Base-by-base conservation (phyloP, 2,888 invertebrate species). In the Agonum fuliginosum region DNA sequence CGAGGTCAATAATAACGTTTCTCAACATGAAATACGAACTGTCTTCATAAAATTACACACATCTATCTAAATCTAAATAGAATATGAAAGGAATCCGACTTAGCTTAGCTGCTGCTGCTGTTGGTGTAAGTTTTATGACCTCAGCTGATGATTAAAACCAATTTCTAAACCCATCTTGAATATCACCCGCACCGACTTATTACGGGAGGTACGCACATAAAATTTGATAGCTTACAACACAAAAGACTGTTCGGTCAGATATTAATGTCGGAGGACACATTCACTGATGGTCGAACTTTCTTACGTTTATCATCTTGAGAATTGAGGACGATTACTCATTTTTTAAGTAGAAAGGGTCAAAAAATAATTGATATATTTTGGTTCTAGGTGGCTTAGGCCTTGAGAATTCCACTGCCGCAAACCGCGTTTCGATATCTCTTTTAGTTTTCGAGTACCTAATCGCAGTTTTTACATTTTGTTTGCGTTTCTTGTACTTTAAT, bases 51-150 rank as follows among this genome's bases (percentile, higher is more conserved):
- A 48, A 48, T 17, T 48, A 14, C 17, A 17, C 4, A 17, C 48
- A 48, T 48, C 19, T 48, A 48, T 48, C 48, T 19, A 48, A 48
- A 17, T 48, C 48, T 48, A 48, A 48, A 48, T 48, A 48, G 48
- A 48, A 19, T 48, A 48, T 1, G 48, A 48, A 48, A 48, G 20
- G 17, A 10, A 19, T 48, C 20, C 48, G 37, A 37, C 37, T 30
- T 48, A 12, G 48, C 37, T 30, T 48, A 12, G 48, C 48, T 17
- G 48, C 34, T 34, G 4, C 5, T 34, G 8, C 37, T 37, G n/a
- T 8, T 37, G 37, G 10, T 48, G 48, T 48, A 20, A 2, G 17
- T 48, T 48, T 48, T 48, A 48, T 17, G 48, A 48, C 48, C 10
- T 19, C 17, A 48, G 14, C 48, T 48, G 48, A 48, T 48, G 48